Evolutionary conservation across 2,888 invertebrate species (phyloP), one percentile per base, ranked within the genome.

Genomic region (Didymodactylos carnosus): DNA sequence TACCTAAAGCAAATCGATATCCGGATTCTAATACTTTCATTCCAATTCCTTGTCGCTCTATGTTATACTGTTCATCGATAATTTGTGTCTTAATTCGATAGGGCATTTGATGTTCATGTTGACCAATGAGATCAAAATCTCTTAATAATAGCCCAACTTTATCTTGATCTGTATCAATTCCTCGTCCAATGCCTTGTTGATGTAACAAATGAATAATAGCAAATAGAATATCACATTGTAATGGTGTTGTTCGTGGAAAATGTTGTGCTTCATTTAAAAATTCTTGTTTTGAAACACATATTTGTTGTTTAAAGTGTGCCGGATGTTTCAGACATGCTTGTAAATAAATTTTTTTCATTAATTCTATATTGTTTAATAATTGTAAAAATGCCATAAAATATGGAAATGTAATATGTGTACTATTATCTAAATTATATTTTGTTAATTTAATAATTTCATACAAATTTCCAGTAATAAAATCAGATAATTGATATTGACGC

Each of bases 321-420:
- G 62, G 0, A 35, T 62, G 29, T 19, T 62, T 62, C 8, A 35
- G 10, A 10, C 35, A 4, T 62, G 35, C 11, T 8, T 29, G 19
- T 35, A 93, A 86, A 84, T 94, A 95, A 75, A 97, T 91, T 76
- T 94, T 88, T 85, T 97, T 97, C 77, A 94, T 90, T 77, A 98
- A 86, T 84, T 98, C 98, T 93, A 98, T 95, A 84, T 98, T 97
- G 85, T 94, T 93, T 27, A 98, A 87, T 39, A 98, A 87, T 0
- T 93, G 91, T 84, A 92, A 94, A 86, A 98, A 97, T 62, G 95
- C 97, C 87, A 93, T 94, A 86, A 94, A 98, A 86, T 93, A 98
- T 0, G 95, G 92, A 85, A 94, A 98, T 83, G 93, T 94, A 79
- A 98, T 92, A 83, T 90, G 88, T 77, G 90, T 41, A 46, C 71